Evolutionary conservation across 1,140 invertebrate genomes (phyloP).

Genomic region (Andricus grossulariae): DNA sequence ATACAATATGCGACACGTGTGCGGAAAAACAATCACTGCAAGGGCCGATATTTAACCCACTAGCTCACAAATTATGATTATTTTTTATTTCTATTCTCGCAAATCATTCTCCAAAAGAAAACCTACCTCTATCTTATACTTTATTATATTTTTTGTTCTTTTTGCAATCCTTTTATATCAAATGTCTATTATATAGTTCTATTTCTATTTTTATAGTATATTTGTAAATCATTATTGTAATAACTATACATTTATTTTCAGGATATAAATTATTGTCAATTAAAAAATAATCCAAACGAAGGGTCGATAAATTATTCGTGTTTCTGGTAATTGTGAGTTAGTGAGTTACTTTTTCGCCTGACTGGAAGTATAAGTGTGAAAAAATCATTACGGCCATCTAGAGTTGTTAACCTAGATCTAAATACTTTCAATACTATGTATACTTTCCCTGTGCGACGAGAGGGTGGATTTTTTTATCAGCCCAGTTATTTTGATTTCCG

Average conservation of each 20-base stretch:
- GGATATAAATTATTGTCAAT: constrained; percentile 13
- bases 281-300: background rate
- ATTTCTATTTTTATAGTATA: constrained; percentile 5
- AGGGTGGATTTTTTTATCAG: constrained; percentile 16
- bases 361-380: constrained; percentile 24
- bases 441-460: constrained; percentile 19
- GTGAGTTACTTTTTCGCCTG: constrained; percentile 22
- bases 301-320: background rate
- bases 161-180: background rate
- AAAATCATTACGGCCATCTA: constrained; percentile 20
- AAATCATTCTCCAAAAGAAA: background rate
- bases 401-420: constrained; percentile 13
- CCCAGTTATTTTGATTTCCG: constrained; percentile 29
- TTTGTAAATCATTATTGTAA: background rate
- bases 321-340: constrained; percentile 12
- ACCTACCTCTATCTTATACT: constrained; percentile 6
- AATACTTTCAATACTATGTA: constrained; percentile 24
- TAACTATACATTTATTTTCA: background rate
- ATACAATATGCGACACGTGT: constrained; percentile 21
- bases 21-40: constrained; percentile 29
- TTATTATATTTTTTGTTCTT: background rate
- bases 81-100: background rate
- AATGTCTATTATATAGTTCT: background rate
- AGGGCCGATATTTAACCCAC: constrained; percentile 17
- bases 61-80: constrained; percentile 1